Percentiles rank a stretch among this genome's conserved stretches.
phyloP scores from a whole-genome alignment of 2,888 invertebrate species.

The Acronicta alni region DNA sequence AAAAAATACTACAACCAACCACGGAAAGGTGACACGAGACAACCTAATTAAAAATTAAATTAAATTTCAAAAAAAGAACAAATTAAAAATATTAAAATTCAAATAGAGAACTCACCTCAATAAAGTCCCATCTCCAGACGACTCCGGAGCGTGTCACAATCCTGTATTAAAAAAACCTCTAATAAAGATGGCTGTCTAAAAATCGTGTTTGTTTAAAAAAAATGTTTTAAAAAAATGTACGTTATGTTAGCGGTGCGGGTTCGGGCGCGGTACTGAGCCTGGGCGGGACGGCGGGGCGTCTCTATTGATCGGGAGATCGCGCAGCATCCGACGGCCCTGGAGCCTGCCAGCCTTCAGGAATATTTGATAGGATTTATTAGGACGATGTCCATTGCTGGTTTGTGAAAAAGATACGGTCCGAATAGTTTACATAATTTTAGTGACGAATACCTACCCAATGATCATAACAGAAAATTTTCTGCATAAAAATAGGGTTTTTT shows the following conservation, averaged over 20 bases:
- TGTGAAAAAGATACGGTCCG: not conserved
- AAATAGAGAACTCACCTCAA: conserved; percentile 67
- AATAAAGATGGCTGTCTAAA: conserved; percentile 36
- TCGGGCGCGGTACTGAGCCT: conserved; percentile 71
- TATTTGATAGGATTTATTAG: conserved; percentile 23
- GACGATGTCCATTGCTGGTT: conserved; percentile 61
- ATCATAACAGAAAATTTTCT: too few relatives aligned
- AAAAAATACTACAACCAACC: too few relatives aligned
- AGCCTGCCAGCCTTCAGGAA: conserved; percentile 49
- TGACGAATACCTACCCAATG: too few relatives aligned
- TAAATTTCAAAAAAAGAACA: not conserved
- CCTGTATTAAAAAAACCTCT: conserved; percentile 40
- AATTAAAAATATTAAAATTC: conserved; percentile 5
- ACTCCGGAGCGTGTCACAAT: conserved; percentile 61
- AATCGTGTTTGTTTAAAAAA: conserved; percentile 48
- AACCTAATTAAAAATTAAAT: not conserved
- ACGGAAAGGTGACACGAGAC: too few relatives aligned
- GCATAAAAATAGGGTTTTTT: too few relatives aligned
- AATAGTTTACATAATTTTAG: too few relatives aligned
- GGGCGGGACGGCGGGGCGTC: conserved; percentile 61
- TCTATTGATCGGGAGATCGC: conserved; percentile 79
- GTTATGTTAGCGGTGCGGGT: conserved; percentile 46
- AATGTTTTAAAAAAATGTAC: conserved; percentile 45
- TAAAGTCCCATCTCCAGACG: conserved; percentile 75
- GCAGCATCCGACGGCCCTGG: conserved; percentile 76